Evolutionary conservation across 2,888 invertebrate genomes (phyloP), one percentile per base, ranked within the genome.

Genomic region (Callyntrura guangdongensis): DNA sequence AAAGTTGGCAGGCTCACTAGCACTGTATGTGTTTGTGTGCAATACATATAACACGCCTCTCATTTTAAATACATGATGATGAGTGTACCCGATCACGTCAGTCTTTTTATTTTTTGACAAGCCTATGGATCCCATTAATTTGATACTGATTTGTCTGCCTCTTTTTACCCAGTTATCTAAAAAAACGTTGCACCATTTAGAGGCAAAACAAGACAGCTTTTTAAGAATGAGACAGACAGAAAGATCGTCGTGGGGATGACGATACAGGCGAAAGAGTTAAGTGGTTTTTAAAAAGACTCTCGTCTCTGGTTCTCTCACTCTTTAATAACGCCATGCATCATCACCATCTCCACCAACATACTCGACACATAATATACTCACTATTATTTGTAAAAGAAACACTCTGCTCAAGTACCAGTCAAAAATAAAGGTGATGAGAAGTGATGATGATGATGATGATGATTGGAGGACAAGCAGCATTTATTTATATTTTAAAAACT

Each of bases 61-160:
- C 45, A 9, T 85, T 12, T 74, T 53, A 79, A 64, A 45, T 77
- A 85, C 87, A 87, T 88, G 88, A 85, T 88, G 88, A 85, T n/a
- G n/a, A n/a, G n/a, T n/a, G 77, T 88, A 88, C 84, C 83, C 83
- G 86, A 90, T 86, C 91, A 87, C 79, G 77, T 86, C 90, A 86
- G 59, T 74, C 25, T 22, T 84, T 79, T 87, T n/a, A n/a, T 72
- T 45, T 88, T 81, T 91, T 91, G 91, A 88, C 91, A 91, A 81
- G 84, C 59, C 84, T 56, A 84, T 59, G 84, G 88, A 77, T 87
- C 88, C 91, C 91, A 91, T 91, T 91, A 91, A 91, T 91, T 91
- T 91, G 84, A 88, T 86, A 87, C 90, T 91, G 91, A 91, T 91
- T 91, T 88, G 91, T 88, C 84, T 85, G 72, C 85, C 72, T 90